These are phyloP conservation scores for Achlya flavicornis DNA, from an alignment of 2,888 invertebrate genomes.

Conservation along the genomic window DNA sequence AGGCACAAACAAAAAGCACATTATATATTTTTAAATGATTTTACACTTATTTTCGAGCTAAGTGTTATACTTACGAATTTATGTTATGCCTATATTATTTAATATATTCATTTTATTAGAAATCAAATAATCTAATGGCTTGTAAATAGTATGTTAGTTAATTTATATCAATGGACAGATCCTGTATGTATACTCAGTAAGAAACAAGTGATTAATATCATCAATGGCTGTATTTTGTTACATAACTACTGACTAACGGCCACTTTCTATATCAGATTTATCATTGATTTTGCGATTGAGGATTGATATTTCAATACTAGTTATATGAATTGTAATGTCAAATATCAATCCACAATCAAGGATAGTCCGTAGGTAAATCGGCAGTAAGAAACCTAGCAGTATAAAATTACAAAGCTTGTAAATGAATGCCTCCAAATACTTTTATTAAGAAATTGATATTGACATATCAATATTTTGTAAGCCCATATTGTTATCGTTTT, in stretches of 20 bases:
- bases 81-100: background rate
- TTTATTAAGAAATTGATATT: too few relatives aligned
- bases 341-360: too few relatives aligned
- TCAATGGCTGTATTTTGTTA: background rate
- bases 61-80: background rate
- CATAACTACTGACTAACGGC: background rate
- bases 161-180: slow-evolving; percentile 4
- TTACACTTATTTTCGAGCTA: background rate
- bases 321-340: too few relatives aligned
- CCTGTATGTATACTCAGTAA: background rate
- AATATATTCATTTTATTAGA: background rate
- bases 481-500: background rate
- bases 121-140: background rate
- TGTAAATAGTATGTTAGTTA: background rate
- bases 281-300: too few relatives aligned
- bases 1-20: background rate
- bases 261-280: too few relatives aligned
- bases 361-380: too few relatives aligned
- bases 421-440: background rate
- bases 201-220: background rate
- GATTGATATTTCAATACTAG: too few relatives aligned
- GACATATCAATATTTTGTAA: background rate
- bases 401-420: background rate
- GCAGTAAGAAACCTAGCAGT: background rate
- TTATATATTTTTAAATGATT: background rate